Conservation (phyloP, 2,888 invertebrate species). For the Apamea crenata region DNA sequence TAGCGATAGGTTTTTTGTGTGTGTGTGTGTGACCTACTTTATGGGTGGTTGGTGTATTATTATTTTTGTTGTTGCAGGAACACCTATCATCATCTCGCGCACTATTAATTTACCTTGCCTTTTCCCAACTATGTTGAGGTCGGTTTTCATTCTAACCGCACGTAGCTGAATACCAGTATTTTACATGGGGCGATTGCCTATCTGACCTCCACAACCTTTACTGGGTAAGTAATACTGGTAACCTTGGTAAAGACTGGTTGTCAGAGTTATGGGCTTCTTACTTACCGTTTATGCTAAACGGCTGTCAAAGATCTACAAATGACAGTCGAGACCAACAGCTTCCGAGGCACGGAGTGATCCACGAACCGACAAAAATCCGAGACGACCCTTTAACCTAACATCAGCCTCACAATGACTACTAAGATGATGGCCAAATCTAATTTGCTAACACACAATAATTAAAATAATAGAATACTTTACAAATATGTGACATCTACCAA, state of each 20-base stretch:
- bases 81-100: background rate
- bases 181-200: background rate
- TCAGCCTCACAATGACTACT: background rate
- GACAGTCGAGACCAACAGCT: no score
- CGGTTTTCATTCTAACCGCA: no score
- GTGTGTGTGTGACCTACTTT: constrained; percentile 37
- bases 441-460: no score
- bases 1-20: constrained; percentile 4
- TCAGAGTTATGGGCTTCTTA: background rate
- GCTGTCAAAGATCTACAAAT: background rate
- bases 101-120: no score
- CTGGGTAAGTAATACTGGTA: background rate
- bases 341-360: no score
- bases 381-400: background rate
- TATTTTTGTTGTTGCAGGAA: background rate
- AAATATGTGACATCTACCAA: no score
- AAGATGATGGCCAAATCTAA: no score
- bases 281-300: background rate
- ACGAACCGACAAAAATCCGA: no score
- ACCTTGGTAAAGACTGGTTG: background rate
- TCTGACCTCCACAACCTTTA: background rate
- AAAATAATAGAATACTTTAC: no score
- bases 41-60: background rate
- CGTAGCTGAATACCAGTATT: background rate
- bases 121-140: no score